phyloP scores from a whole-genome alignment of 2,113 vertebrate species.

The Anoplopoma fimbria region DNA sequence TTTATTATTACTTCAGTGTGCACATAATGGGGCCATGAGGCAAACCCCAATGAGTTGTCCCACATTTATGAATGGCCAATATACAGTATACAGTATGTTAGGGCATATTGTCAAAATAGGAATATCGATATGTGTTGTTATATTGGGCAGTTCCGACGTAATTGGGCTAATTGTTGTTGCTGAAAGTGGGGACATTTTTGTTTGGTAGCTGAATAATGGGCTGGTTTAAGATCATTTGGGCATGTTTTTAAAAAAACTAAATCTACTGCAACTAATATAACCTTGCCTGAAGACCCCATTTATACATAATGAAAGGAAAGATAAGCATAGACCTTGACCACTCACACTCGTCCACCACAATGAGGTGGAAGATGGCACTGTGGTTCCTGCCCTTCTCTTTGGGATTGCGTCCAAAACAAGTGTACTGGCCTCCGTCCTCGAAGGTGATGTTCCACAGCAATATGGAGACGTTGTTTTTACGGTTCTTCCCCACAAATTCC shows the following conservation, averaged over 20 bases:
- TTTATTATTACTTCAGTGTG: conserved; percentile 17
- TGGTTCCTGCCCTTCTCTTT: conserved; percentile 88
- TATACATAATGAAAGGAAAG: neutral
- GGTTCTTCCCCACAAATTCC: conserved; percentile 85
- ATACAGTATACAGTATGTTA: neutral
- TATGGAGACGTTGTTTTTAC: conserved; percentile 89
- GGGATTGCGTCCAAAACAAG: conserved; percentile 91
- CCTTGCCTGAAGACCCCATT: neutral
- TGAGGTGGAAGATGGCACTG: conserved; percentile 88
- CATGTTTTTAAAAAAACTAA: conserved; percentile 1
- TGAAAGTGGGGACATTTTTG: neutral
- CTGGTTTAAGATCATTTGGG: neutral
- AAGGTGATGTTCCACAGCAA: conserved; percentile 90
- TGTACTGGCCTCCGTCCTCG: conserved; percentile 90
- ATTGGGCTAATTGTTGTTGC: neutral
- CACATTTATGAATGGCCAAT: conserved; percentile 13
- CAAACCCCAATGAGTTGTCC: conserved; percentile 9
- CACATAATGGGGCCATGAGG: neutral
- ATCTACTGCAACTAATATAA: neutral
- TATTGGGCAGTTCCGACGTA: neutral
- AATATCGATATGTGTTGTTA: conserved; percentile 1
- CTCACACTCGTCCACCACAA: conserved; percentile 92
- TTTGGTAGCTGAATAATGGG: neutral
- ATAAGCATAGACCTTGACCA: conserved; percentile 13
- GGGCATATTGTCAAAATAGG: neutral